Evolutionary conservation across 2,888 invertebrate genomes (phyloP).

Genomic region (Synanthedon myopaeformis): DNA sequence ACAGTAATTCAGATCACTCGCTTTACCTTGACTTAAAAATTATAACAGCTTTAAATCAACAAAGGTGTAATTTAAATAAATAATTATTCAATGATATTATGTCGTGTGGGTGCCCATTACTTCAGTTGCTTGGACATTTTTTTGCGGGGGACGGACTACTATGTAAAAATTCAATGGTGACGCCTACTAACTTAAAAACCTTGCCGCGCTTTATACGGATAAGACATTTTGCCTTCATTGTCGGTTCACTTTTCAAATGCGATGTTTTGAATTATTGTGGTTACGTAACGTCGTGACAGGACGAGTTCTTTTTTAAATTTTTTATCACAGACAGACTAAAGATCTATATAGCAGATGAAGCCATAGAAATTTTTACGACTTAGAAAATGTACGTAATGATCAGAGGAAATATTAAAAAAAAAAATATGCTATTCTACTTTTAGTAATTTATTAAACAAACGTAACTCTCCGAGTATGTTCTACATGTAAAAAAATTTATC

Average conservation of each 20-base stretch:
- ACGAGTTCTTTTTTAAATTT: background rate
- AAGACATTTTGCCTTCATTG: conserved; percentile 32
- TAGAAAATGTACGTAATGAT: no score
- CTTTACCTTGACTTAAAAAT: background rate
- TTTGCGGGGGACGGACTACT: conserved; percentile 30
- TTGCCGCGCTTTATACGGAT: conserved; percentile 43
- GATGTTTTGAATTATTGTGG: background rate
- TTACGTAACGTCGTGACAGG: background rate
- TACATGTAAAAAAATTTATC: no score
- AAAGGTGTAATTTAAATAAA: conserved; percentile 1
- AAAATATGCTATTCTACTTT: no score
- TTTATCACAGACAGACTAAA: no score
- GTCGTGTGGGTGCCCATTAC: conserved; percentile 33
- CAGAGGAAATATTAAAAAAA: no score
- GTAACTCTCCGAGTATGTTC: no score
- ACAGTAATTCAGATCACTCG: no score
- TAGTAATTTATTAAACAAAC: no score
- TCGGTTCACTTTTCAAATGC: conserved; percentile 21
- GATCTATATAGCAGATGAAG: no score
- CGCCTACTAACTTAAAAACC: conserved; percentile 38
- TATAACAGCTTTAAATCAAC: background rate
- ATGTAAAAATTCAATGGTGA: conserved; percentile 40
- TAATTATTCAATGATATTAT: conserved; percentile 13
- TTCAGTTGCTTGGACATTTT: conserved; percentile 25
- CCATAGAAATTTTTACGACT: no score